Evolutionary conservation across 2,797 vertebrate species (phyloP).

Genomic region (Xenops minutus): DNA sequence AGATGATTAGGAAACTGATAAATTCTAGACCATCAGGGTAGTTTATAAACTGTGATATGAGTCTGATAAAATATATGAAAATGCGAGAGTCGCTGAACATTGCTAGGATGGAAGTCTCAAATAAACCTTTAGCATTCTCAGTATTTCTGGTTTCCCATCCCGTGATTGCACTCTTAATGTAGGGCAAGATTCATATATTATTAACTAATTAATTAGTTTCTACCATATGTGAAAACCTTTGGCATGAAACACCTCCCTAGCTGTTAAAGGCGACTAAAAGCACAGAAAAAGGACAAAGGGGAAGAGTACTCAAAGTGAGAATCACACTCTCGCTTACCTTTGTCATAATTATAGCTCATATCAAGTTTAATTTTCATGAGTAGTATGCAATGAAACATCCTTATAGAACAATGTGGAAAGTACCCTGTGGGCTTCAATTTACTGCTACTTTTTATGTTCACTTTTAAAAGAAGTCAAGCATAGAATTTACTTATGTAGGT

Average conservation of each 20-base stretch:
- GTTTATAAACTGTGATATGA: neutral
- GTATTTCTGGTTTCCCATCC: slow-evolving; percentile 61
- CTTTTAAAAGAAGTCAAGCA: slow-evolving; percentile 27
- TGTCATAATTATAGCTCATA: slow-evolving; percentile 67
- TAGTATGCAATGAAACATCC: neutral
- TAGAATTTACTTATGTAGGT: slow-evolving; percentile 44
- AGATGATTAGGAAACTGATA: neutral
- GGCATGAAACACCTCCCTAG: slow-evolving; percentile 52
- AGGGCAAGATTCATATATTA: slow-evolving; percentile 70
- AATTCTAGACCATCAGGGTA: neutral
- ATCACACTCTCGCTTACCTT: slow-evolving; percentile 53
- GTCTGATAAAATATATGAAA: slow-evolving; percentile 21
- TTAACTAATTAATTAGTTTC: slow-evolving; percentile 77
- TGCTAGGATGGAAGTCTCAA: slow-evolving; percentile 45
- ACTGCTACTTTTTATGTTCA: slow-evolving; percentile 25
- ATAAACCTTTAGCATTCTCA: slow-evolving; percentile 60
- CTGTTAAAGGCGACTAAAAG: slow-evolving; percentile 65
- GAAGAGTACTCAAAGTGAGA: slow-evolving; percentile 53
- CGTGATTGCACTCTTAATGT: slow-evolving; percentile 49
- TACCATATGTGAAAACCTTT: slow-evolving; percentile 63
- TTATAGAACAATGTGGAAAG: neutral
- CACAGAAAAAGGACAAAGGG: slow-evolving; percentile 61
- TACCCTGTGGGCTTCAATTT: slow-evolving; percentile 16
- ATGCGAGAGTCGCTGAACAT: neutral
- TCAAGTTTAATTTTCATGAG: slow-evolving; percentile 59